These are phyloP conservation scores for Hydrophis major DNA, from an alignment of 2,797 vertebrate species.

Conservation along the genomic window DNA sequence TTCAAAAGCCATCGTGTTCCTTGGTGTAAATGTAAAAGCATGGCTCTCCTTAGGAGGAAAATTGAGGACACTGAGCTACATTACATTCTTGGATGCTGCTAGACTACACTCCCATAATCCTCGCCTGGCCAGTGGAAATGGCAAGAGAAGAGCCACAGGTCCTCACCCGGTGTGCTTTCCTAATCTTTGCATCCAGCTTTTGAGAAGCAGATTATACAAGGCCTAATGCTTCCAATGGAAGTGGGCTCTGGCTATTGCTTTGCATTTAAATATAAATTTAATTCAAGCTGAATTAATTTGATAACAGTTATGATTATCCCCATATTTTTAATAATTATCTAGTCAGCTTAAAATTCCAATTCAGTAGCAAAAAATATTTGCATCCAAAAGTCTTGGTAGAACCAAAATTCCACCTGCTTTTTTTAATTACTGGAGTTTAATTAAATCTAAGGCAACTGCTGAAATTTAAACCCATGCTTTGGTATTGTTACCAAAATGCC, in stretches of 20 bases:
- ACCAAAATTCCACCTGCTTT: neutral
- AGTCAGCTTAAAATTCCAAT: neutral
- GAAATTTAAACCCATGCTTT: neutral
- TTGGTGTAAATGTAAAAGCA: neutral
- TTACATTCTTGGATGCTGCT: neutral
- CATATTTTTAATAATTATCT: neutral
- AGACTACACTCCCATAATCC: neutral
- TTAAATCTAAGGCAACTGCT: neutral
- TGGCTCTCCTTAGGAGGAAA: neutral
- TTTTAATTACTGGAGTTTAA: neutral
- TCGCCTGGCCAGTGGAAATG: neutral
- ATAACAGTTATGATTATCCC: neutral
- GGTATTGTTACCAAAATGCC: neutral
- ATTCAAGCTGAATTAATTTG: neutral
- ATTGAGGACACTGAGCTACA: neutral
- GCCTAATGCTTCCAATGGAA: neutral
- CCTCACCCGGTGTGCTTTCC: neutral
- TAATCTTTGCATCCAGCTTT: neutral
- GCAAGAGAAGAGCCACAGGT: neutral
- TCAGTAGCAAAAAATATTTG: neutral
- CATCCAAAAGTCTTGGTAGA: neutral
- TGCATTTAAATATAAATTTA: neutral
- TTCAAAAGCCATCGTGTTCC: neutral
- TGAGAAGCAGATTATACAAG: neutral
- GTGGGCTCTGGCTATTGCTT: neutral